phyloP scores from a whole-genome alignment of 2,888 invertebrate species.

The Agriotes lineatus region DNA sequence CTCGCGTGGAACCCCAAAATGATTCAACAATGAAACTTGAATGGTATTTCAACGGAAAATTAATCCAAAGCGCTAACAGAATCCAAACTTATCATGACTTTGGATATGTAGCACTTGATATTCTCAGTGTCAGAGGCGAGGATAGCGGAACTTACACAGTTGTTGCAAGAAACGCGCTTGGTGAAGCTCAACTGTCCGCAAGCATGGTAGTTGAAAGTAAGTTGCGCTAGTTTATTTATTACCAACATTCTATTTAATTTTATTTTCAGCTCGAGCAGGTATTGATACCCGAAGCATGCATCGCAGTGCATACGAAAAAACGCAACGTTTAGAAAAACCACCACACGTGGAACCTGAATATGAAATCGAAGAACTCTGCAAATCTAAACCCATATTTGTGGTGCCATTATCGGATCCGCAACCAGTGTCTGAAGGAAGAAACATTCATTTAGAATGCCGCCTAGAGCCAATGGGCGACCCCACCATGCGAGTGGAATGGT shows the following conservation, averaged over 20 bases:
- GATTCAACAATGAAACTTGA: slow-evolving; percentile 94
- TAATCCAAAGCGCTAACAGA: slow-evolving; percentile 89
- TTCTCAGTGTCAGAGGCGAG: slow-evolving; percentile 90
- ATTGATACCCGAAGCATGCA: slow-evolving; percentile 94
- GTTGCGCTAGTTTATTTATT: slow-evolving; percentile 63
- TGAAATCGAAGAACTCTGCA: slow-evolving; percentile 91
- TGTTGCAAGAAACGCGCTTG: slow-evolving; percentile 90
- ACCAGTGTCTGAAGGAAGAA: slow-evolving; percentile 87
- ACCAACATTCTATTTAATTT: neutral
- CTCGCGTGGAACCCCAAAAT: slow-evolving; percentile 93
- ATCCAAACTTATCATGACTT: slow-evolving; percentile 97
- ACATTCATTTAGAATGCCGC: slow-evolving; percentile 91
- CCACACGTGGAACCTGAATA: slow-evolving; percentile 90
- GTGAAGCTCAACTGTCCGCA: slow-evolving; percentile 87
- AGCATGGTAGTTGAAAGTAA: slow-evolving; percentile 92
- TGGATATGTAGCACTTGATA: slow-evolving; percentile 96
- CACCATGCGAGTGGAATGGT: slow-evolving; percentile 96
- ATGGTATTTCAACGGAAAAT: slow-evolving; percentile 97
- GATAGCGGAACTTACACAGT: slow-evolving; percentile 95
- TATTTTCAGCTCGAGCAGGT: slow-evolving; percentile 80
- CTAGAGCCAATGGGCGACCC: slow-evolving; percentile 97
- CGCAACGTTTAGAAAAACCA: slow-evolving; percentile 86
- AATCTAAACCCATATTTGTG: slow-evolving; percentile 94
- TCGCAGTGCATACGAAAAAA: slow-evolving; percentile 87
- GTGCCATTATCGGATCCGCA: slow-evolving; percentile 90